phyloP scores from a whole-genome alignment of 2,888 invertebrate species.

The Idaea aversata region DNA sequence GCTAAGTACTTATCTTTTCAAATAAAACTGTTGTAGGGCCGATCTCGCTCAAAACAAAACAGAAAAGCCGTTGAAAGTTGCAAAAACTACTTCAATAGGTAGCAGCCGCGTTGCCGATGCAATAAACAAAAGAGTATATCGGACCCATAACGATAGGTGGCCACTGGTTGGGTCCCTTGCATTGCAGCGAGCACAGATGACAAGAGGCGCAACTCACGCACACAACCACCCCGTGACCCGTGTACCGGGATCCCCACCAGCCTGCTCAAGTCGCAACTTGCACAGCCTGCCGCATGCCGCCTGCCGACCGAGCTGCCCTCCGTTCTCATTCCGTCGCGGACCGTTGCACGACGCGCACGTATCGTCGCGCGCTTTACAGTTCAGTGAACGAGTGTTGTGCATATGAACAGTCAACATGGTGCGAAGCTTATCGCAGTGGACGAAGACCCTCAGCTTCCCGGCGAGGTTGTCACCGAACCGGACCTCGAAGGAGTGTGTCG shows the following conservation, averaged over 20 bases:
- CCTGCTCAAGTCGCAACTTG: slow-evolving; percentile 64
- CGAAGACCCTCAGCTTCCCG: slow-evolving; percentile 94
- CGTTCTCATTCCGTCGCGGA: slow-evolving; percentile 62
- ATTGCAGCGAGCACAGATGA: slow-evolving; percentile 22
- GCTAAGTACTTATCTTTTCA: background rate
- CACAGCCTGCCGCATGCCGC: slow-evolving; percentile 49
- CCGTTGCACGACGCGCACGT: slow-evolving; percentile 56
- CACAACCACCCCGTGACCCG: slow-evolving; percentile 34
- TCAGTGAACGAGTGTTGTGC: slow-evolving; percentile 69
- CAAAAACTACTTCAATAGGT: slow-evolving; percentile 27
- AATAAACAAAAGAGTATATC: slow-evolving; percentile 66
- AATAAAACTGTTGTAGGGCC: background rate
- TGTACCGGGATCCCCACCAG: slow-evolving; percentile 35
- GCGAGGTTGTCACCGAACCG: slow-evolving; percentile 91
- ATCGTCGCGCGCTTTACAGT: slow-evolving; percentile 46
- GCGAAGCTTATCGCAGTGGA: slow-evolving; percentile 93
- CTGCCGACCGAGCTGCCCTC: slow-evolving; percentile 39
- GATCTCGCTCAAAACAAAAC: background rate
- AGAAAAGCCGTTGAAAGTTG: slow-evolving; percentile 26
- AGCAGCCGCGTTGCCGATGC: slow-evolving; percentile 37
- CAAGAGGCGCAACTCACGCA: slow-evolving; percentile 16
- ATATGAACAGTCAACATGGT: slow-evolving; percentile 85
- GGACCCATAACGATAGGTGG: slow-evolving; percentile 49
- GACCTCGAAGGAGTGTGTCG: slow-evolving; percentile 85
- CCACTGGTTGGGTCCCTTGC: slow-evolving; percentile 36